These are phyloP conservation scores for Perccottus glenii DNA, from an alignment of 2,113 vertebrate genomes.

Conservation along the genomic window DNA sequence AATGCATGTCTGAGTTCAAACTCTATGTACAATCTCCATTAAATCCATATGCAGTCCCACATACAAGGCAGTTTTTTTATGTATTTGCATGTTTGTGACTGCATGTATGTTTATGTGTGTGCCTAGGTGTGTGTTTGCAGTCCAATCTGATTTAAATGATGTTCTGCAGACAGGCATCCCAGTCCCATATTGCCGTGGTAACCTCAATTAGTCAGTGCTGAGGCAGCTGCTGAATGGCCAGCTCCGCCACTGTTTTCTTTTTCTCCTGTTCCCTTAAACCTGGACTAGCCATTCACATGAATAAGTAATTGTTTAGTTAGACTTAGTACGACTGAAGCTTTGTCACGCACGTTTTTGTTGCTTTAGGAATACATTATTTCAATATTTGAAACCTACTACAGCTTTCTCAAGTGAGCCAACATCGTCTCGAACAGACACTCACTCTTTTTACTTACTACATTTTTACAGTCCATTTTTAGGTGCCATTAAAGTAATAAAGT, in stretches of 20 bases:
- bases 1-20: no score
- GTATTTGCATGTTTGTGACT: conserved; percentile 1
- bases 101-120: background rate
- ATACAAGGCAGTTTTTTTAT: background rate
- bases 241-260: conserved; percentile 48
- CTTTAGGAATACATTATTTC: conserved; percentile 48
- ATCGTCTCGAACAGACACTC: conserved; percentile 1
- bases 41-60: background rate
- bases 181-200: conserved; percentile 60
- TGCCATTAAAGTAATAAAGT: no score
- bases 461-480: background rate
- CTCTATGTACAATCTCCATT: no score
- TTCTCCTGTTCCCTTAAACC: conserved; percentile 38
- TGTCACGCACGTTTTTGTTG: conserved; percentile 35
- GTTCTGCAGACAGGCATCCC: conserved; percentile 57
- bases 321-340: background rate
- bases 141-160: conserved; percentile 63
- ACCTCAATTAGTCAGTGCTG: conserved; percentile 67
- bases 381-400: conserved; percentile 44
- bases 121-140: conserved; percentile 36
- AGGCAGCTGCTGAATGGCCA: conserved; percentile 54
- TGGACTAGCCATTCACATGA: conserved; percentile 19
- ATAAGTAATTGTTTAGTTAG: conserved; percentile 35
- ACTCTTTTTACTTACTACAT: conserved; percentile 11
- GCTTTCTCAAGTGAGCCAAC: conserved; percentile 18